Base-by-base conservation (phyloP, 2,113 vertebrate species). In the Bostrychus sinensis region DNA sequence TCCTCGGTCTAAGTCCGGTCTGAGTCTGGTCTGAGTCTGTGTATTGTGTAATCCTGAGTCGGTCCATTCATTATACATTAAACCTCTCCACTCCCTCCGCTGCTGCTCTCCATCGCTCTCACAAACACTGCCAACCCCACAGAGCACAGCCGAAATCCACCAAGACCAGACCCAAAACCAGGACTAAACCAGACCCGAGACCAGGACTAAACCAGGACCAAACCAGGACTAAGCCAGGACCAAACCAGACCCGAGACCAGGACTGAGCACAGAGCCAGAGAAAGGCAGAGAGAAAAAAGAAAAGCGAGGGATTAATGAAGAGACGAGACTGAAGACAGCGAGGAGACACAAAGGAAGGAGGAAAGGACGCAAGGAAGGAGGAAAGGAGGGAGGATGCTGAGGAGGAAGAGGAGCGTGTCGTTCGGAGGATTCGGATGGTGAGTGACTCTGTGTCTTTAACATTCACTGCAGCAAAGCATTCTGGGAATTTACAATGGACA, bases 381-480 rank as follows among this genome's bases (percentile, higher is more conserved):
- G 39, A 5, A 56, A 70, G 60, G 3, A 19, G 56, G 75, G 42
- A 22, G 87, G 75, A 89, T 89, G 88, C 83, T 88, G 81, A 87
- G 88, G 85, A 87, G 88, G 80, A 89, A 89, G 85, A 89, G 88
- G 75, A 89, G 88, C 45, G 86, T 87, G 55, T 89, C 88, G 3
- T 89, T 89, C 3, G 88, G 88, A 54, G 88, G 88, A 60, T 89
- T 89, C 20, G 88, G 88, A 45, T 88, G 88, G 88, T 89, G 61
- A 77, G 87, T 43, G 30, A 32, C 1, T 7, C 30, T n/a, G n/a
- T n/a, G n/a, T n/a, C n/a, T n/a, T 14, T 6, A 43, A 20, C 41
- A 43, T 2, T 8, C 30, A 32, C 30, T 32, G n/a, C 5, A 42
- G 41, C n/a, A 17, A 42, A 7, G 41, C n/a, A 42, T 43, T 43